Evolutionary conservation across 2,797 vertebrate genomes (phyloP).

Genomic region (Muscicapa comitata): DNA sequence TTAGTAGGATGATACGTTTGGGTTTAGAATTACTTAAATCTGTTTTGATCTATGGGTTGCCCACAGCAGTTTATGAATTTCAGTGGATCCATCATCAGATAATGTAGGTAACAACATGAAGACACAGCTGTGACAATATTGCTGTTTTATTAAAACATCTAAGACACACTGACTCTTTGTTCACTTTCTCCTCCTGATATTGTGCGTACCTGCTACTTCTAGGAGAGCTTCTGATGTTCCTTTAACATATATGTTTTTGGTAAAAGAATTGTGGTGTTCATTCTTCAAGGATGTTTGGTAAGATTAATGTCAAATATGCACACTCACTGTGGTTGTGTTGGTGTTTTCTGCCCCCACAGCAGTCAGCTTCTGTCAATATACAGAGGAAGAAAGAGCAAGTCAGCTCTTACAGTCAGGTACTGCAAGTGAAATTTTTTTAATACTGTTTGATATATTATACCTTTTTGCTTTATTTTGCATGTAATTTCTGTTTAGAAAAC

Average conservation of each 20-base stretch:
- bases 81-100: background rate
- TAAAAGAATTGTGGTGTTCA: background rate
- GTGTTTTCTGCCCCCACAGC: constrained; percentile 39
- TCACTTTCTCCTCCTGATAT: background rate
- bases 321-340: background rate
- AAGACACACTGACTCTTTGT: background rate
- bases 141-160: background rate
- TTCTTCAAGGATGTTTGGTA: background rate
- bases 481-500: background rate
- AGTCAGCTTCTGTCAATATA: constrained; percentile 69
- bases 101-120: background rate
- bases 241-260: background rate
- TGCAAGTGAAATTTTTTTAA: background rate
- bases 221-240: background rate
- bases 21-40: background rate
- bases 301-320: background rate
- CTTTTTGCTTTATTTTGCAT: background rate
- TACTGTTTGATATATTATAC: background rate
- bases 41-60: background rate
- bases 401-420: constrained; percentile 75
- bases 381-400: constrained; percentile 59
- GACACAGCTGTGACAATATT: background rate
- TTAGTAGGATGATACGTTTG: background rate
- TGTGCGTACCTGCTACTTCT: background rate
- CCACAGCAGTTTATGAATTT: background rate